Base-by-base conservation (phyloP, 1,140 invertebrate genomes). In the Panagrolaimus sp. region DNA sequence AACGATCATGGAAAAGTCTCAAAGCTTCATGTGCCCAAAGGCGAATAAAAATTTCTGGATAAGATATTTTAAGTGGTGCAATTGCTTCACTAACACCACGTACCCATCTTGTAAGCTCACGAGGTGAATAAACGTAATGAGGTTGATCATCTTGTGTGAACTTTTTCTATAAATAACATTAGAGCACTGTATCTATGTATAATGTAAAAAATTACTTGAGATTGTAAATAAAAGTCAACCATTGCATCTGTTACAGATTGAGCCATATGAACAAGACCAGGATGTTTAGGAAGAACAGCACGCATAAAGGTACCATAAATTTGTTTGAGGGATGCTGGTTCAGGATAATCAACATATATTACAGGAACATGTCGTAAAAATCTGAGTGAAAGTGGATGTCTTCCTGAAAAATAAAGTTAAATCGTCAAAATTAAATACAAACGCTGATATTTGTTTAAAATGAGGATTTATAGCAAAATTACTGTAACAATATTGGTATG, bases 101-200 rank as follows among this genome's bases (percentile, higher is more conserved):
- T 5, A 99, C 95, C 96, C 96, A 99, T 71, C 96, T 85, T 0
- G 96, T 98, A 91, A 99, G 93, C 86, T 99, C 96, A 84, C 96
- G 88, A n/a, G 96, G 96, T 70, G 93, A 97, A 85, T 98, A 98
- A 0, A 99, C 93, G 83, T 99, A 99, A 84, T 99, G 96, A 0
- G 96, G 96, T 84, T 99, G 96, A 92, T 98, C 98, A 84, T 99
- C 96, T 86, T 98, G 95, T 0, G 96, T 99, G 83, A 99, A 99
- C 63, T 89, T 87, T 84, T 98, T 95, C 87, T 87, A 70, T 63
- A 14, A 42, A 45, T 13, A n/a, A 25, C n/a, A 31, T n/a, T 8
- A 14, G 38, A 38, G 13, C n/a, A n/a, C n/a, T n/a, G n/a, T n/a
- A n/a, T n/a, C n/a, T n/a, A n/a, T n/a, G n/a, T n/a, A 38, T n/a